Base-by-base conservation (phyloP, 2,113 vertebrate genomes). In the Axis porcinus region DNA sequence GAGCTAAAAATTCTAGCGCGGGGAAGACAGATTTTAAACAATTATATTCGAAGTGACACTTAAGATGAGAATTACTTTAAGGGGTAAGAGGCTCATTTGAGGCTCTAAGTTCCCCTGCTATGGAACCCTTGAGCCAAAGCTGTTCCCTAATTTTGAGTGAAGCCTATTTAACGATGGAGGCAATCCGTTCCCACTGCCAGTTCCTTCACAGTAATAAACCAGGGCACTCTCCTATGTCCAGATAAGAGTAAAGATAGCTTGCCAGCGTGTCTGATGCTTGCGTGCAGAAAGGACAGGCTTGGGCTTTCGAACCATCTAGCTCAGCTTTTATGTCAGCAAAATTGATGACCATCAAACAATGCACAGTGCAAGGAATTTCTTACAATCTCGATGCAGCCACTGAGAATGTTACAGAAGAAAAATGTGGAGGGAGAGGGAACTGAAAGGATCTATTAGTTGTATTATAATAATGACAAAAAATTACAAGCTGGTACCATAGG, bases 251-350 rank as follows among this genome's bases (percentile, higher is more conserved):
- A 27, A 88, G 58, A 89, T 19, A 2, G 47, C 82, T 88, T 88
- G 64, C 88, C 40, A 43, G 88, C 0, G 0, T 14, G 21, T 87
- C 33, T n/a, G 88, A 88, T 45, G 21, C 57, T 92, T 97, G 74
- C 23, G 1, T 96, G 79, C 6, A 1, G 27, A 95, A 78, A 62
- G 57, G 62, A 83, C 10, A 6, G 0, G 58, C 55, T 52, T 76
- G 67, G 83, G 78, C 86, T 93, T 50, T 86, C 45, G n/a, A 88
- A 92, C 43, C 82, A 12, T 64, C 81, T 90, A 85, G 82, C 88
- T 97, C 95, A 96, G 82, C 88, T 95, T 92, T 85, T 92, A 60
- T 64, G 94, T 97, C 93, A 30, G 21, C 2, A 15, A 58, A 97
- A 97, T 89, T 94, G 94, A 97, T 93, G 92, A 33, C 50, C 85